Base-by-base conservation (phyloP, 2,113 vertebrate genomes). In the Burhinus oedicnemus region DNA sequence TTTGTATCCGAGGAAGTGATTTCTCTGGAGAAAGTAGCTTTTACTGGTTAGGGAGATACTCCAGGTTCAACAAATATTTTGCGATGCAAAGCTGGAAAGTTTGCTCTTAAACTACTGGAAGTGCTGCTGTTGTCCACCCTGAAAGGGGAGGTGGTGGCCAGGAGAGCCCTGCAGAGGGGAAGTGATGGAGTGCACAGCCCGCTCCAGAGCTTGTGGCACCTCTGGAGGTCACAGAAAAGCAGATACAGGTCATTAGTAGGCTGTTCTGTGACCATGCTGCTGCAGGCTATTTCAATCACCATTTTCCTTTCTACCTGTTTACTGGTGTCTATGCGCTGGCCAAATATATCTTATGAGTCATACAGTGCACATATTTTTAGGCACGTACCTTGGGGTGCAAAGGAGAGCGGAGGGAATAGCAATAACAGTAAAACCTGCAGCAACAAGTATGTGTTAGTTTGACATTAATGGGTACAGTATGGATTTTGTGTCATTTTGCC, bases 401-500 rank as follows among this genome's bases (percentile, higher is more conserved):
- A 87, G 89, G 75, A 93, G 55, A 90, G 92, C 74, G 52, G 36
- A 64, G 87, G 95, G 84, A 97, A 93, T 72, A 88, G 83, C 61
- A 96, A 91, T 87, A 96, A 80, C 94, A 92, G 82, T 96, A 96
- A 97, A 97, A 96, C 55, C 82, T 96, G 66, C 81, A 95, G 95
- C 96, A 97, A 96, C 96, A 97, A 97, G 95, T 95, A 83, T 87
- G 87, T 95, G 95, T 90, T 95, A 92, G 93, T 89, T 82, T 97
- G 95, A 97, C 95, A 88, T 84, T 95, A 96, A 96, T 94, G 81
- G 87, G 92, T 82, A 91, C 79, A 77, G 87, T 96, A 97, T 97
- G 81, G 97, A 97, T 97, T 97, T 97, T 97, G 94, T 97, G 95
- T 97, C 95, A 95, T 93, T 95, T 94, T 95, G 55, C 92, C 95